These are phyloP conservation scores for Cygnus olor DNA, from an alignment of 2,797 vertebrate species.

Conservation along the genomic window DNA sequence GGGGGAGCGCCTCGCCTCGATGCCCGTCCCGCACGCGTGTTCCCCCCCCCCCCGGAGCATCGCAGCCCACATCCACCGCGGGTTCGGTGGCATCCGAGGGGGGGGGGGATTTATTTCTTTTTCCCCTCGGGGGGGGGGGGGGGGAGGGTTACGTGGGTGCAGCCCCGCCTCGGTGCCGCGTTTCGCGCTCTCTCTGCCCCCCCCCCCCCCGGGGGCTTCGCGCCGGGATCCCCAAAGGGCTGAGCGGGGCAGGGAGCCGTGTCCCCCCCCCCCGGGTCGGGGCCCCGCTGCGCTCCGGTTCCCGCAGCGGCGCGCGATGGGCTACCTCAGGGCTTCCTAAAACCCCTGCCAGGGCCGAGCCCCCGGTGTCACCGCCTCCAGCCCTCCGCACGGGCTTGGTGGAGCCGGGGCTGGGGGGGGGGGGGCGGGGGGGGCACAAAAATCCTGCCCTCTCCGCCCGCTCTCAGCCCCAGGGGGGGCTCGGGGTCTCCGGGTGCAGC, in stretches of 20 bases:
- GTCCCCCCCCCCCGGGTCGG: no score
- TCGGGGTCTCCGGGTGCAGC: background rate
- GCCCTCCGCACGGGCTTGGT: background rate
- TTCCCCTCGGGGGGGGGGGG: no score
- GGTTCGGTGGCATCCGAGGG: background rate
- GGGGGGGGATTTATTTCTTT: no score
- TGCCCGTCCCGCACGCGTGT: background rate
- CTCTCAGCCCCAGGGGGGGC: background rate
- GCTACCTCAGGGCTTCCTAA: conserved; percentile 19
- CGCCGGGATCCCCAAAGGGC: no score
- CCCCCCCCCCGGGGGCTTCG: no score
- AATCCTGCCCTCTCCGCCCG: background rate
- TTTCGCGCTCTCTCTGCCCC: no score
- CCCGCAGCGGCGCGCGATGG: background rate
- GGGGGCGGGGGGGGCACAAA: background rate
- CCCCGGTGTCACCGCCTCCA: background rate
- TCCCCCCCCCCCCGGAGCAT: background rate
- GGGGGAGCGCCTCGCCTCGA: background rate
- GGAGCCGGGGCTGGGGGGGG: no score
- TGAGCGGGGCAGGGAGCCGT: no score
- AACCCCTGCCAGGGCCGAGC: background rate
- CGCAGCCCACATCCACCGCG: background rate
- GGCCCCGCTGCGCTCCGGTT: background rate
- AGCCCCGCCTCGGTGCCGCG: no score
- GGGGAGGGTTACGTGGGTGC: no score